Evolutionary conservation across 2,113 vertebrate species (phyloP).

Genomic region (Halcyon senegalensis): DNA sequence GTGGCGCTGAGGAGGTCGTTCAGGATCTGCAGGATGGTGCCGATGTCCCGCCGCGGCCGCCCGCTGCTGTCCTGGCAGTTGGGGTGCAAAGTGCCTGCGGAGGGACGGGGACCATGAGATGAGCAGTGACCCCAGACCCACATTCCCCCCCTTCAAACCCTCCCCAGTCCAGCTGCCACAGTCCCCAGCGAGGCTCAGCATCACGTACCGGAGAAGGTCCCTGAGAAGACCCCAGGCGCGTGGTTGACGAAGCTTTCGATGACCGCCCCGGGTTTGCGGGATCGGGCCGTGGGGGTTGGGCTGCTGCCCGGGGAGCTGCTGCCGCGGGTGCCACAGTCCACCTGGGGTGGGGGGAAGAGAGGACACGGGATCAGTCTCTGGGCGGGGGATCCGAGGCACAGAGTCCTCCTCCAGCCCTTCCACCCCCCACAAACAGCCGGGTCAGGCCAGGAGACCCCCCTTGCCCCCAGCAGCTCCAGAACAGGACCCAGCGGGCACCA

Average conservation of each 20-base stretch:
- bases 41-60: slow-evolving; percentile 91
- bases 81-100: slow-evolving; percentile 94
- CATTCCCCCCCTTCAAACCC: neutral
- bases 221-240: slow-evolving; percentile 95
- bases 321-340: slow-evolving; percentile 79
- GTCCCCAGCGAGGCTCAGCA: rapidly evolving
- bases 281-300: slow-evolving; percentile 75
- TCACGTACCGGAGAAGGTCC: slow-evolving; percentile 92
- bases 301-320: slow-evolving; percentile 68
- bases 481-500: neutral
- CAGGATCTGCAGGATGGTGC: slow-evolving; percentile 98
- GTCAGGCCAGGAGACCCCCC: too few species aligned
- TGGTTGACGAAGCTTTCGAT: slow-evolving; percentile 98
- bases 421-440: rapidly evolving
- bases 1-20: slow-evolving; percentile 98
- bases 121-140: neutral
- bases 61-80: slow-evolving; percentile 98
- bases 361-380: rapidly evolving
- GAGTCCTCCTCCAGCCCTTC: neutral
- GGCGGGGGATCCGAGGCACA: neutral
- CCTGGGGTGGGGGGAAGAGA: slow-evolving; percentile 61
- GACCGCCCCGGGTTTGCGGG: slow-evolving; percentile 92
- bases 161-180: rapidly evolving
- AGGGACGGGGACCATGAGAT: neutral
- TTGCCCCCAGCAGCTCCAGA: too few species aligned